Percentiles rank a stretch among this genome's conserved stretches.
These are phyloP conservation scores for Nomada lathburiana DNA, from an alignment of 2,888 invertebrate species.

Conservation along the genomic window DNA sequence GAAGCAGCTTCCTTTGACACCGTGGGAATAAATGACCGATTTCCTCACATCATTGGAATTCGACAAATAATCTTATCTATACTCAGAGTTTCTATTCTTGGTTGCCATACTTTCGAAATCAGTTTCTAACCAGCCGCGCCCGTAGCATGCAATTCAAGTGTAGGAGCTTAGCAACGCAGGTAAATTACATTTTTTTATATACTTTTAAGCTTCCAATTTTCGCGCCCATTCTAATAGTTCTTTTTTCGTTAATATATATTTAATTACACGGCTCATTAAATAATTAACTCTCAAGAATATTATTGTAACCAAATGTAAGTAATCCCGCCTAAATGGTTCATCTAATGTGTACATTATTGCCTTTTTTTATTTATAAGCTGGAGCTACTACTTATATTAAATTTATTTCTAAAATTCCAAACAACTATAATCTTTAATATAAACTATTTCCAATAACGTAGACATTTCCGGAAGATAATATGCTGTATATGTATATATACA, in stretches of 20 bases:
- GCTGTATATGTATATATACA: too few species aligned
- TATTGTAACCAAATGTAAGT: too few species aligned
- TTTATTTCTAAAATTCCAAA: background rate
- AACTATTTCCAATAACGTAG: background rate
- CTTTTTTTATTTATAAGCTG: background rate
- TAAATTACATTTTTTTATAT: slow-evolving; percentile 10
- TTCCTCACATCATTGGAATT: background rate
- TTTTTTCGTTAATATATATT: background rate
- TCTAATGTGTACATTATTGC: too few species aligned
- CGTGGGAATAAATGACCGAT: background rate
- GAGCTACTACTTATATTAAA: too few species aligned
- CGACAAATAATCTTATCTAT: slow-evolving; percentile 34
- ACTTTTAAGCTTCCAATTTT: background rate
- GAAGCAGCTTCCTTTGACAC: too few species aligned
- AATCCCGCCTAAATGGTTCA: too few species aligned
- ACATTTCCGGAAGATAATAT: background rate
- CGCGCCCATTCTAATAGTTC: background rate
- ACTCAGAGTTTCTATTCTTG: background rate
- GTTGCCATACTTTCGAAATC: background rate
- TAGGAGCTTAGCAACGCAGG: background rate
- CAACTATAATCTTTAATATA: background rate
- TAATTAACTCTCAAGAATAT: background rate
- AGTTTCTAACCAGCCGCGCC: background rate
- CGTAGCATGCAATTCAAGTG: background rate
- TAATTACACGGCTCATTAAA: background rate